Percentiles rank a stretch among this genome's conserved stretches.
Evolutionary conservation across 2,888 invertebrate species (phyloP).

Genomic region (Magallana nippona): DNA sequence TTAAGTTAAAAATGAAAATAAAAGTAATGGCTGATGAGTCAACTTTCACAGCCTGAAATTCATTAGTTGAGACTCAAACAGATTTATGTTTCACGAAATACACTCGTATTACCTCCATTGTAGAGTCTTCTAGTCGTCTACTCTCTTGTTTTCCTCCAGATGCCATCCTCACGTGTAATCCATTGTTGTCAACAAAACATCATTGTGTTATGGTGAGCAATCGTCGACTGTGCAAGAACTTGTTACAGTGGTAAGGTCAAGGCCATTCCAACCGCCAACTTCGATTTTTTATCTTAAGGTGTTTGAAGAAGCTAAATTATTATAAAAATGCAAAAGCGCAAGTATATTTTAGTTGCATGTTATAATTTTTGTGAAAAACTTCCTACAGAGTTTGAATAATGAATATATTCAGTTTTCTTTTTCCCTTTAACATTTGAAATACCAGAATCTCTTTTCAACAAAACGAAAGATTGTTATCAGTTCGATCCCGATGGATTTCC

Average conservation of each 20-base stretch:
- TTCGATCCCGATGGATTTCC: slow-evolving; percentile 17
- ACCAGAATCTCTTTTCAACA: background rate
- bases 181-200: slow-evolving; percentile 29
- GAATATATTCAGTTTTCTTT: background rate
- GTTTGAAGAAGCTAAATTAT: background rate
- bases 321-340: no score
- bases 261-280: slow-evolving; percentile 8
- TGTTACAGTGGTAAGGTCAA: slow-evolving; percentile 18
- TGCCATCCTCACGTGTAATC: slow-evolving; percentile 52
- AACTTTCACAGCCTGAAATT: background rate
- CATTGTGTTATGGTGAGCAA: slow-evolving; percentile 32
- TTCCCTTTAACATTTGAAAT: background rate
- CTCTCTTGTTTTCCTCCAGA: slow-evolving; percentile 58
- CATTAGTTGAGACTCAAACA: background rate
- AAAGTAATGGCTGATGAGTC: no score
- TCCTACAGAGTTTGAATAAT: no score
- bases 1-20: no score
- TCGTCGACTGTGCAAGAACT: slow-evolving; percentile 32
- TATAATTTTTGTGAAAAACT: no score
- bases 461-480: background rate
- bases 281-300: background rate
- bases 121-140: slow-evolving; percentile 66
- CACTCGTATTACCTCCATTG: slow-evolving; percentile 64
- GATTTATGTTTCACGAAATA: background rate
- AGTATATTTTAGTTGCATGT: no score